Evolutionary conservation across 1,140 invertebrate genomes (phyloP).

Genomic region (Oreohelix idahoensis): DNA sequence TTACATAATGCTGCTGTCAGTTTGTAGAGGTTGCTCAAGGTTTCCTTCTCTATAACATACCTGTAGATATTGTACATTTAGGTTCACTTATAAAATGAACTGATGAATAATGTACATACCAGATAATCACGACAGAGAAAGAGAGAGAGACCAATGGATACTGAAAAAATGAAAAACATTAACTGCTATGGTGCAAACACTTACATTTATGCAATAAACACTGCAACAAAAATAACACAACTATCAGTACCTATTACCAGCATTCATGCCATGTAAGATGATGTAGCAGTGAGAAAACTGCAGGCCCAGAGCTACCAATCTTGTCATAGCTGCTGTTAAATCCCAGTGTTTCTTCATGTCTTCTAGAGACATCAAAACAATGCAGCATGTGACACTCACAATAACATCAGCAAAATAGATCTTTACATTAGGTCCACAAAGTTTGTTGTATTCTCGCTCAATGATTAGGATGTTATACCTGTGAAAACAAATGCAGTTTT

Average conservation of each 20-base stretch:
- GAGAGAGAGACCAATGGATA: neutral
- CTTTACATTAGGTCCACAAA: neutral
- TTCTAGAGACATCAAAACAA: slow-evolving; percentile 12
- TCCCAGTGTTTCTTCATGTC: neutral
- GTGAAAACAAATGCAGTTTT: neutral
- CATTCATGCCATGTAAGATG: slow-evolving; percentile 16
- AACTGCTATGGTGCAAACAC: too few species aligned
- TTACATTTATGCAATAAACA: too few species aligned
- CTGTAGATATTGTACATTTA: neutral
- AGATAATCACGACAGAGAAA: neutral
- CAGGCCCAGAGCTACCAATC: slow-evolving; percentile 12
- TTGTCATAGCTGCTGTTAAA: neutral
- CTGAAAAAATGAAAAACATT: too few species aligned
- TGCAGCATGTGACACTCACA: slow-evolving; percentile 2
- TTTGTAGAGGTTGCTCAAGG: slow-evolving; percentile 5
- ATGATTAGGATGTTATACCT: slow-evolving; percentile 29
- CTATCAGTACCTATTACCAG: slow-evolving; percentile 1
- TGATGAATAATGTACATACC: neutral
- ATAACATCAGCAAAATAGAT: slow-evolving; percentile 21
- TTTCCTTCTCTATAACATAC: slow-evolving; percentile 26
- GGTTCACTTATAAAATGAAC: neutral
- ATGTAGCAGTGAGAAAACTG: slow-evolving; percentile 30
- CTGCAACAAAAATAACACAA: too few species aligned
- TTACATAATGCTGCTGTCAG: slow-evolving; percentile 18
- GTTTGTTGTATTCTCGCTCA: slow-evolving; percentile 11